Evolutionary conservation across 2,797 vertebrate species (phyloP).

Genomic region (Glossophaga mutica): DNA sequence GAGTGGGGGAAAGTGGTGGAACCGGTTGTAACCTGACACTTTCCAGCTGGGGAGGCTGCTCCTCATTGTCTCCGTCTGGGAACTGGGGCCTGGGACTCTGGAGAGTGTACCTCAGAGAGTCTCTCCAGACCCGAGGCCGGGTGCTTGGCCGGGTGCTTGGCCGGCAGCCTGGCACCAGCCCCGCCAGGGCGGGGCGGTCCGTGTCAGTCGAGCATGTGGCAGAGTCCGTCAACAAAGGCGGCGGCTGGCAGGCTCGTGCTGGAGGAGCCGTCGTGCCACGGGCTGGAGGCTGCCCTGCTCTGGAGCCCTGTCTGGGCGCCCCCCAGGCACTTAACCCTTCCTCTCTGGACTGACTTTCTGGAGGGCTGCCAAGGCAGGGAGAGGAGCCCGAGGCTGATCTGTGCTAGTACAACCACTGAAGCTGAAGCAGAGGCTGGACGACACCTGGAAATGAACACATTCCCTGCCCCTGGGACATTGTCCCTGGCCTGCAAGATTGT

Average conservation of each 20-base stretch:
- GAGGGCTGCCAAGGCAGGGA: constrained; percentile 47
- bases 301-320: constrained; percentile 70
- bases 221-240: constrained; percentile 82
- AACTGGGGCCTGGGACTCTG: constrained; percentile 64
- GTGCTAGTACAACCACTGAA: not conserved
- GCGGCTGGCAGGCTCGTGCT: constrained; percentile 74
- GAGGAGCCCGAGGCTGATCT: not conserved
- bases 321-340: constrained; percentile 66
- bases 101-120: constrained; percentile 51
- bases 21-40: constrained; percentile 86
- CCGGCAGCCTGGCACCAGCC: constrained; percentile 72
- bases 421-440: not conserved
- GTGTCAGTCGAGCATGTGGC: constrained; percentile 77
- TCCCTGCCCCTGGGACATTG: not conserved
- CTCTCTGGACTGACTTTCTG: constrained; percentile 38
- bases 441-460: not conserved
- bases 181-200: constrained; percentile 62
- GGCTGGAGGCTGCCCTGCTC: constrained; percentile 51
- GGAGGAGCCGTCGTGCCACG: constrained; percentile 72
- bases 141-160: constrained; percentile 50
- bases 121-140: constrained; percentile 50
- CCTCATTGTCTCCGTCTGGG: constrained; percentile 72
- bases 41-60: constrained; percentile 74
- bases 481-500: not conserved
- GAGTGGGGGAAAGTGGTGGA: constrained; percentile 78